Conservation (phyloP, 2,113 vertebrate genomes). For the Cheirogaleus medius region DNA sequence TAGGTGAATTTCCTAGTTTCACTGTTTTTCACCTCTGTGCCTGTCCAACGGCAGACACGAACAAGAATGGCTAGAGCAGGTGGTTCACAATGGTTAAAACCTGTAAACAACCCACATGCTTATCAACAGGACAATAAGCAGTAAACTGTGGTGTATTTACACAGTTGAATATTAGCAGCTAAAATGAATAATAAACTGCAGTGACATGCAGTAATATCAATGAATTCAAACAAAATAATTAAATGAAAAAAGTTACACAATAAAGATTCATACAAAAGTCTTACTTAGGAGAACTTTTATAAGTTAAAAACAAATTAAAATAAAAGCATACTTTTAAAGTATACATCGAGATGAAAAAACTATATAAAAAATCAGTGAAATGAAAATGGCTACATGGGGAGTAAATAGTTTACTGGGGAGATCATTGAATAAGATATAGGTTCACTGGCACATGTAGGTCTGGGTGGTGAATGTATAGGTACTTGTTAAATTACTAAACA, state of each 20-base stretch:
- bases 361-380: neutral
- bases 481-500: neutral
- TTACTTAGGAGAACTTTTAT: neutral
- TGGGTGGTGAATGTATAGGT: neutral
- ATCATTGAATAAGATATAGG: neutral
- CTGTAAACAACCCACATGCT: neutral
- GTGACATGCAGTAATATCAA: neutral
- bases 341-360: neutral
- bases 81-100: neutral
- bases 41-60: rapidly evolving
- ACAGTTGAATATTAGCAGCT: neutral
- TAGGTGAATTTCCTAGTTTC: neutral
- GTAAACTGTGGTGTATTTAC: neutral
- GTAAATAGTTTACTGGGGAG: neutral
- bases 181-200: neutral
- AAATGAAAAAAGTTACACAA: neutral
- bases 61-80: neutral
- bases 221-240: neutral
- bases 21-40: neutral
- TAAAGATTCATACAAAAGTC: neutral
- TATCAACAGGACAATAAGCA: neutral
- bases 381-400: neutral
- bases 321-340: neutral
- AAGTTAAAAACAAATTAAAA: neutral
- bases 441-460: neutral